Base-by-base conservation (phyloP, 2,888 invertebrate genomes). In the Mythimna vitellina region DNA sequence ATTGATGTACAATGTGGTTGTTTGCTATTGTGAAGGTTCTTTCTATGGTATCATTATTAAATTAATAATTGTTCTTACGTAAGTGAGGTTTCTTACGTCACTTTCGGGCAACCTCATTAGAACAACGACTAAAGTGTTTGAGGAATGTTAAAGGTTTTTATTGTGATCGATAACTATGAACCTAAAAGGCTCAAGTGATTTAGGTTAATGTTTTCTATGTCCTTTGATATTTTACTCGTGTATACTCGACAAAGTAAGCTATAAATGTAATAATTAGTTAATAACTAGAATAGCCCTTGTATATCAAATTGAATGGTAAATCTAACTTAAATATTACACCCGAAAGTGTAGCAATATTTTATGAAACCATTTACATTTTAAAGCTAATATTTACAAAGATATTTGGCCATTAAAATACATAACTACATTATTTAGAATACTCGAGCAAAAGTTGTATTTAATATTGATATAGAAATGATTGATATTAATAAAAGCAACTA, bases 371-470 rank as follows among this genome's bases (percentile, higher is more conserved):
- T 72, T 73, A 77, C 58, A 79, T 32, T 71, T 75, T 69, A 65
- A 79, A 73, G 42, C 73, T 86, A 80, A 62, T 87, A 86, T 87
- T 49, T 85, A 87, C 87, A 87, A 74, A 68, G 77, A 46, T 80
- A 87, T 87, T 87, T 87, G 86, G 86, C 87, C 80, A 73, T 86
- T 85, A 85, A 68, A 76, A 80, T 78, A 86, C 71, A 64, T 73
- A 57, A 69, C 79, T 87, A 86, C 65, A 73, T 78, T 80, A 83
- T 82, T 82, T 67, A 78, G 57, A 83, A 78, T 81, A 78, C 61
- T 75, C 68, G 66, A 85, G 65, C 69, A 70, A 78, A 63, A 83
- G 9, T 69, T 70, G 42, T 67, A 65, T 73, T 42, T 86, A 75
- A 66, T 38, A 70, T 72, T 63, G 22, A 72, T 77, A 64, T 42